Evolutionary conservation across 92 coral and sea anemone species (phyloP), one percentile per base, ranked within the genome.

Genomic region (Phymanthus crucifer): DNA sequence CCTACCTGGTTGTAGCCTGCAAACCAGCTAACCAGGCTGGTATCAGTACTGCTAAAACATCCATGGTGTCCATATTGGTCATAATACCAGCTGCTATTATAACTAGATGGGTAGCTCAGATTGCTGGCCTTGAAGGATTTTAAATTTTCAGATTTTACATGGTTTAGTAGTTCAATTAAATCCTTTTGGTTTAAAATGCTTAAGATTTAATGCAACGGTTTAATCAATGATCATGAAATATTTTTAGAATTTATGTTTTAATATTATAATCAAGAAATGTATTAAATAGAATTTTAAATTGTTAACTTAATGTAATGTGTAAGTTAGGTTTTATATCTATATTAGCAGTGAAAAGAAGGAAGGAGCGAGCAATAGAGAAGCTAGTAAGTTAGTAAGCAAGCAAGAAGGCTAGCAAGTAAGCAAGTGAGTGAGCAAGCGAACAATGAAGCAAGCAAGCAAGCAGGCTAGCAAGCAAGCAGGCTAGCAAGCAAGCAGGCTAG

Each of bases 91-190:
- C 70, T 43, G 48, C 48, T 43, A 17, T 43, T 66, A 35, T 32
- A 18, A 37, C 38, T 66, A 43, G 73, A 56, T 38, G 74, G 40
- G 18, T 36, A 64, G 48, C 73, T 77, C 32, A 43, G 13, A 12
- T 38, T 45, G 57, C 73, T n/a, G 19, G 43, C 57, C 82, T 78
- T 78, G 66, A 78, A 43, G 2, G 64, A 29, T 77, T 74, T 40
- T 40, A 74, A 26, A 19, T 54, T 1, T 18, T 61, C 29, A 35
- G 1, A 58, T 58, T 36, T 36, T 77, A 56, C n/a, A 36, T 58
- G 6, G 71, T 34, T 26, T 56, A 35, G n/a, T n/a, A n/a, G 14
- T 76, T 61, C 29, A 48, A 52, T 31, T 31, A 17, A 23, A 75
- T 2, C 29, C 3, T 34, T 29, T 0, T 69, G 3, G 40, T 32